Evolutionary conservation across 2,113 vertebrate genomes (phyloP).

Genomic region (Lanius collurio): DNA sequence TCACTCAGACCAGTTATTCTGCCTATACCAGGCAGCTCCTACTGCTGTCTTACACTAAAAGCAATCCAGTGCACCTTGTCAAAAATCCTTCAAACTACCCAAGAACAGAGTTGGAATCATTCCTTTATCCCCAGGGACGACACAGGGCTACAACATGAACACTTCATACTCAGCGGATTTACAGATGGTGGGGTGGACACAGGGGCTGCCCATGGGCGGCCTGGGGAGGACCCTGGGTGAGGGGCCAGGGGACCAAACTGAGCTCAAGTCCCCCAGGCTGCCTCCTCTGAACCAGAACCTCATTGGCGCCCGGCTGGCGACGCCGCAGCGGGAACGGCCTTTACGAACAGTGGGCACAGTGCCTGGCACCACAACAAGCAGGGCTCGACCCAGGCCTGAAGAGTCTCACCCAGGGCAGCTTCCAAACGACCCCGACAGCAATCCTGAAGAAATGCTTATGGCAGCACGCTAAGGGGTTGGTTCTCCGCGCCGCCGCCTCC

Average conservation of each 20-base stretch:
- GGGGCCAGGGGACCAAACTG: neutral
- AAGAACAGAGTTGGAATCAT: neutral
- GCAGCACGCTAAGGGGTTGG: neutral
- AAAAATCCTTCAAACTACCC: neutral
- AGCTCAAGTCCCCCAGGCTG: neutral
- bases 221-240: neutral
- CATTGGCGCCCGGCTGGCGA: neutral
- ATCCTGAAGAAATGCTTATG: neutral
- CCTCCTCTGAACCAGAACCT: neutral
- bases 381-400: neutral
- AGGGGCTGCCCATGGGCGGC: neutral
- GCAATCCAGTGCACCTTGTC: neutral
- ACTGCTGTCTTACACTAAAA: neutral
- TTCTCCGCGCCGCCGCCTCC: neutral
- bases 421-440: neutral
- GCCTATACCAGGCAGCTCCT: neutral
- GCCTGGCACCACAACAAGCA: neutral
- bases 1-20: neutral
- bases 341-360: neutral
- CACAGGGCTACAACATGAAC: neutral
- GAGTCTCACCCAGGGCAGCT: neutral
- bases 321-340: neutral
- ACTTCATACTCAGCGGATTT: accelerated
- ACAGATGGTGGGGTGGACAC: neutral
- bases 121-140: neutral